Conservation (phyloP, 2,797 vertebrate genomes). For the Oryzias dopingdopingensis region DNA sequence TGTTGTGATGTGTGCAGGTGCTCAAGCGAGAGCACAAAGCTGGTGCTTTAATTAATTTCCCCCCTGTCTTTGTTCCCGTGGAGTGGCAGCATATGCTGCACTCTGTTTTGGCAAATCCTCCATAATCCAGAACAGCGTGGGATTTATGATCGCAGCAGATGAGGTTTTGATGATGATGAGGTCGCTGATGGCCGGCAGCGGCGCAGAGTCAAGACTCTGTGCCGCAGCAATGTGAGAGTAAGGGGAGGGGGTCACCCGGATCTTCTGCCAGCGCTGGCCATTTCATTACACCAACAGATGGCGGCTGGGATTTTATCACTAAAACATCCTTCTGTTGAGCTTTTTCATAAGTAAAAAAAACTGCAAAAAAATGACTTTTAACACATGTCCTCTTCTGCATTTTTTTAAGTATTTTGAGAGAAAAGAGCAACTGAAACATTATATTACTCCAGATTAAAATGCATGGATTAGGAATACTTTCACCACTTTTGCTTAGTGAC, state of each 20-base stretch:
- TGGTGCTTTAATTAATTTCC: slow-evolving; percentile 65
- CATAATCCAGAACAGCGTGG: slow-evolving; percentile 56
- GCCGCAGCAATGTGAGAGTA: slow-evolving; percentile 54
- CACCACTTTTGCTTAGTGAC: slow-evolving; percentile 26
- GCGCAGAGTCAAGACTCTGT: slow-evolving; percentile 36
- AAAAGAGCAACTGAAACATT: slow-evolving; percentile 34
- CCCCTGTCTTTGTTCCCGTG: slow-evolving; percentile 41
- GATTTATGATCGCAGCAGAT: slow-evolving; percentile 68
- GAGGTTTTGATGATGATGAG: slow-evolving; percentile 68
- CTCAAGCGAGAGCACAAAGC: slow-evolving; percentile 34
- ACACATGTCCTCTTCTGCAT: slow-evolving; percentile 21
- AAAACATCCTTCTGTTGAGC: slow-evolving; percentile 49
- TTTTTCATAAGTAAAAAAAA: slow-evolving; percentile 33
- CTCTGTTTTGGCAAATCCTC: slow-evolving; percentile 68
- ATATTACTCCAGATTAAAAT: slow-evolving; percentile 46
- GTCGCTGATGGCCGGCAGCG: slow-evolving; percentile 41
- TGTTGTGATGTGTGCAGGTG: slow-evolving; percentile 65
- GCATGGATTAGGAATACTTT: slow-evolving; percentile 55
- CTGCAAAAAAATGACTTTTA: slow-evolving; percentile 5
- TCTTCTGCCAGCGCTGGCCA: slow-evolving; percentile 52
- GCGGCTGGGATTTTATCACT: slow-evolving; percentile 63
- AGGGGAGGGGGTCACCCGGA: slow-evolving; percentile 60
- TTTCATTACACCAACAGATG: slow-evolving; percentile 75
- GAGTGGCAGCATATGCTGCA: slow-evolving; percentile 65
- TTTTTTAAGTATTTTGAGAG: slow-evolving; percentile 8